Conservation (phyloP, 2,113 vertebrate genomes). For the Conger conger region DNA sequence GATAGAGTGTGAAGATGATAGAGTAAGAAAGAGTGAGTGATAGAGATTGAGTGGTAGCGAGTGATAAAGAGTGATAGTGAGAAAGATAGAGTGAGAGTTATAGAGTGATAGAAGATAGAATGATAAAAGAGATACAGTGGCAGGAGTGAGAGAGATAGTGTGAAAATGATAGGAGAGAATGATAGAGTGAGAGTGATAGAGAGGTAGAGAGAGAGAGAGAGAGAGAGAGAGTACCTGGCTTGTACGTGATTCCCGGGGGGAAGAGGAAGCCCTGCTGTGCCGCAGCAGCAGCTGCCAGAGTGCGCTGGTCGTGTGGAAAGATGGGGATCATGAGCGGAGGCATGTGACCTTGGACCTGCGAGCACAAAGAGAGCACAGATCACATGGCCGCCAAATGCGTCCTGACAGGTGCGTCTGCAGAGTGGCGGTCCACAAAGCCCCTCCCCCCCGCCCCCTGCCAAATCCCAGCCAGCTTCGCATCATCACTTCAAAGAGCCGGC, state of each 20-base stretch:
- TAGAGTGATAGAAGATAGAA: background rate
- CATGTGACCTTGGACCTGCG: constrained; percentile 99
- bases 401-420: constrained; percentile 43
- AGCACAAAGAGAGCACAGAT: constrained; percentile 82
- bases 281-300: constrained; percentile 95
- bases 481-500: constrained; percentile 59
- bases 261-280: constrained; percentile 99
- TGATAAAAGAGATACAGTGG: background rate
- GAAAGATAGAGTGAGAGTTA: too few relatives aligned
- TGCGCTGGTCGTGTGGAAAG: constrained; percentile 99
- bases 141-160: background rate
- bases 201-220: background rate
- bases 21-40: constrained; percentile 26
- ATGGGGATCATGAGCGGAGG: constrained; percentile 99
- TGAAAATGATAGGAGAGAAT: background rate
- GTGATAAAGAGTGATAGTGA: too few relatives aligned
- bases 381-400: constrained; percentile 57
- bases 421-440: constrained; percentile 54
- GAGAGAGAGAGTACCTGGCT: constrained; percentile 81
- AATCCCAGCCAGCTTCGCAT: constrained; percentile 53
- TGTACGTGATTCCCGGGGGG: constrained; percentile 98
- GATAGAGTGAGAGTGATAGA: too few relatives aligned
- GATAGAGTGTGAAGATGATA: background rate
- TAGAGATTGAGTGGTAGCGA: background rate
- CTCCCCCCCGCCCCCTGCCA: constrained; percentile 43